Base-by-base conservation (phyloP, 1,140 invertebrate species). In the Dryas iulia region DNA sequence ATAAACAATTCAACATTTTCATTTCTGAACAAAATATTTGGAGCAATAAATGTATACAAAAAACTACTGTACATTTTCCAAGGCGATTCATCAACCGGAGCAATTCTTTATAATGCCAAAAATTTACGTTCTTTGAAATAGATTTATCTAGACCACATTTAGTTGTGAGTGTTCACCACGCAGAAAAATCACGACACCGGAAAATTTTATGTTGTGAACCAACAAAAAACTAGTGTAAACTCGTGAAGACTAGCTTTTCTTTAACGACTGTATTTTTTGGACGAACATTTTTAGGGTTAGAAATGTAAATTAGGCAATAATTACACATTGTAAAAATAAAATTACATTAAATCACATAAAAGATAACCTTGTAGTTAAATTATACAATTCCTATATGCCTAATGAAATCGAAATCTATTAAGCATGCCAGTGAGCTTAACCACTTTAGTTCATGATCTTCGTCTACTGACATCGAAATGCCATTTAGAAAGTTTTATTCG, bases 381-480 rank as follows among this genome's bases (percentile, higher is more conserved):
- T 14, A 47, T 14, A 47, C 39, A 47, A 47, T 47, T 47, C 18
- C 23, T n/a, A 54, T n/a, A 24, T 54, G 10, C 53, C 53, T 54
- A 25, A 23, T 54, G 53, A 21, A 54, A 54, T 24, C 1, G 53
- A 14, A 47, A 18, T 47, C 53, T 54, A 54, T 54, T 54, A 54
- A 25, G 21, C 53, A 25, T 24, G 21, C 24, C 23, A 54, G 21
- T 54, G 53, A 54, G 24, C 12, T 54, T 54, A 54, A 54, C 53
- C 24, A 54, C 53, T 54, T 54, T 54, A 24, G 53, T 54, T 54
- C 53, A 25, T 25, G 53, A 54, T 54, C 53, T 54, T 54, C 53
- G 53, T 23, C 23, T 54, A 54, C 53, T 54, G 24, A 54, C 53
- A 54, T 6, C 21, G 53, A 25, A 54, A 54, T 54, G 10, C 53